Base-by-base conservation (phyloP, 2,797 vertebrate species). In the Hoplostethus mediterraneus region DNA sequence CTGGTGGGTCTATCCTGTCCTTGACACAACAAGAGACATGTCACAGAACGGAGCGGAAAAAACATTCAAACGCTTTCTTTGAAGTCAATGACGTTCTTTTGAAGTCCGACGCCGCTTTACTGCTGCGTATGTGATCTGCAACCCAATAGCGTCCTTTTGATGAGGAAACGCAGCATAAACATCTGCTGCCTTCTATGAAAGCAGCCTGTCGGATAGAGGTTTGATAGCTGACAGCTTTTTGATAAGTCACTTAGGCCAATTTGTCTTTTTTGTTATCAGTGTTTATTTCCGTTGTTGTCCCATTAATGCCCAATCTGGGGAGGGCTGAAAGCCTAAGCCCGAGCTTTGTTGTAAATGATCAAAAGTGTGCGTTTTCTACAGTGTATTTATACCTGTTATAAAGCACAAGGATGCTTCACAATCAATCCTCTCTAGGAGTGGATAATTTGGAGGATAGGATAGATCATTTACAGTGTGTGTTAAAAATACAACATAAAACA, bases 241-340 rank as follows among this genome's bases (percentile, higher is more conserved):
- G 63, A 85, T 78, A 51, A 84, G 60, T 88, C 70, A 79, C 71
- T 81, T 71, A 65, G 54, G 53, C 64, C 77, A 73, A 71, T 75
- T 56, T 77, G 56, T 70, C 67, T 44, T 76, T 67, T 70, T 70
- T 80, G 45, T 75, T 36, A 52, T 28, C 55, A 1, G 16, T 67
- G 45, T 77, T 81, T 67, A 53, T 74, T 61, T 67, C 74, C 33
- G 0, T 33, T 63, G 42, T 28, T 28, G 28, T 70, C 54, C 21
- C 6, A 33, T 53, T 67, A 60, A 66, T 54, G 68, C 52, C 79
- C 28, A 17, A 33, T 57, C n/a, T 68, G 54, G 6, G 17, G 48
- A 58, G 33, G 33, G 63, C 69, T 63, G 58, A 17, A 17, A 56
- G 45, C 45, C 30, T n/a, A 16, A 14, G 12, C 16, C 36, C 13